Conservation (phyloP, 2,797 vertebrate species). For the Muscicapa comitata region DNA sequence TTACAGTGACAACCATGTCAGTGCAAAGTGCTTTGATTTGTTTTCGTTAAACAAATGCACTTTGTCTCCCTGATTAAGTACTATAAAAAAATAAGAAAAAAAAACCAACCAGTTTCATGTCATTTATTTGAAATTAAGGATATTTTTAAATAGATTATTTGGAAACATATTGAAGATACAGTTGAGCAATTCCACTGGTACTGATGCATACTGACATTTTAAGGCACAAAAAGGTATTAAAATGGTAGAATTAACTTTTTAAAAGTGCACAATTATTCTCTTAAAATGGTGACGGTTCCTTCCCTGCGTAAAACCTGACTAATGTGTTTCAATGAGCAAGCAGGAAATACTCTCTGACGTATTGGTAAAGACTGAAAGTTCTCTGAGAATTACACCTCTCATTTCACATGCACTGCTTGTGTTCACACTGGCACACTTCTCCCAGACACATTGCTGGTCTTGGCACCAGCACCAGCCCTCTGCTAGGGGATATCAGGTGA, state of each 20-base stretch:
- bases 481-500: not conserved
- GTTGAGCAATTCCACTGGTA: not conserved
- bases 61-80: not conserved
- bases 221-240: not conserved
- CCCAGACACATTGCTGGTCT: not conserved
- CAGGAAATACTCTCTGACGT: accelerated
- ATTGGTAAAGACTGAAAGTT: not conserved
- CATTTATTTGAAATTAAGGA: not conserved
- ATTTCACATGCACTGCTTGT: not conserved
- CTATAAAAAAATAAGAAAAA: not conserved
- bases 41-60: not conserved
- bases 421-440: not conserved
- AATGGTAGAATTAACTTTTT: not conserved
- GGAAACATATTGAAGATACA: not conserved
- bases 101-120: not conserved
- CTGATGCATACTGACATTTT: not conserved
- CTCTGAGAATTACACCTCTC: not conserved
- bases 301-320: not conserved
- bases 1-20: not conserved
- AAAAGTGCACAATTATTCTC: not conserved
- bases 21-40: not conserved
- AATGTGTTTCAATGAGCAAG: not conserved
- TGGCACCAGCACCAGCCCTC: not conserved
- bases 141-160: not conserved
- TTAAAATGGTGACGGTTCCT: accelerated